Evolutionary conservation across 1,140 invertebrate species (phyloP), one percentile per base, ranked within the genome.

Genomic region (Coptotermes formosanus): DNA sequence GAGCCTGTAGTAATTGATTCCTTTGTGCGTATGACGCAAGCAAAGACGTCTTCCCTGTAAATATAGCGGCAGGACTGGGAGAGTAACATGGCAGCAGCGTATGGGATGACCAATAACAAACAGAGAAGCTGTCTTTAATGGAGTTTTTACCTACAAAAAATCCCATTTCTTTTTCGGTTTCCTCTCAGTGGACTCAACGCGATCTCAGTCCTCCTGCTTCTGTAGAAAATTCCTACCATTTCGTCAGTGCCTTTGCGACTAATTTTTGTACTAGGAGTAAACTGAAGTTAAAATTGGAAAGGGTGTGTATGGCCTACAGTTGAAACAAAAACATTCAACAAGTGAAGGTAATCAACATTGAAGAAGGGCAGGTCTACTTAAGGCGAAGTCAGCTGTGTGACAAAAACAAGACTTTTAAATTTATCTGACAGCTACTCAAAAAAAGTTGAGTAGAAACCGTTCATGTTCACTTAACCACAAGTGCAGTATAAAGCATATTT

Each of bases 121-220:
- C 64, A 75, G 25, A 8, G 64, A 30, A n/a, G 64, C n/a, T 75
- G 64, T 75, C 64, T 75, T 75, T 75, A 75, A 75, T 75, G 64
- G 64, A 75, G 64, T 75, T 75, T 30, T 75, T 75, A 75, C 64
- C n/a, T 75, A 75, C 64, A 75, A 75, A 75, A 75, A 75, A 75
- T 75, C 64, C n/a, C 64, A 75, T 75, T 75, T 75, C 64, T 75
- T 75, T 75, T 75, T 75, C 64, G 25, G 25, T 75, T 75, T 30
- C 64, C 64, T 30, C n/a, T 75, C 64, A 75, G 64, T 25, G 64
- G 64, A 7, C 64, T 11, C 64, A 75, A 75, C 64, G 8, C n/a
- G 25, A 75, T 30, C 64, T 30, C 64, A 75, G 9, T 75, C n/a
- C n/a, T 21, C 4, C 25, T 64, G 21, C 25, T 23, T 75, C 64